Percentiles rank a stretch among this genome's conserved stretches.
phyloP scores from a whole-genome alignment of 2,113 vertebrate genomes.

The Hydrochoerus hydrochaeris region DNA sequence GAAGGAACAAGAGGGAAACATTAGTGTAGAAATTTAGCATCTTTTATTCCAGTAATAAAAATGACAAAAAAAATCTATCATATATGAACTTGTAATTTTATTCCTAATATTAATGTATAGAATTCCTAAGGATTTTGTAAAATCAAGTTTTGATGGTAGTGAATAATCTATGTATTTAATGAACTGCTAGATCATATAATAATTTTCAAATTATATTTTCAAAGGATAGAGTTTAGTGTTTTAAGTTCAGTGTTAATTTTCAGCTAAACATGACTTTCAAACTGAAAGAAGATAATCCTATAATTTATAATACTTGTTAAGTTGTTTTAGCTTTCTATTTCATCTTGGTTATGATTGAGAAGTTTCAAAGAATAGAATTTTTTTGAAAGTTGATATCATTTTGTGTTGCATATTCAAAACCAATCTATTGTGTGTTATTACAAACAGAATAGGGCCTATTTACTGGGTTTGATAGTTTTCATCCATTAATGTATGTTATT shows the following conservation, averaged over 20 bases:
- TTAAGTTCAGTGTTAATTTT: background rate
- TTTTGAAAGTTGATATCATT: conserved; percentile 27
- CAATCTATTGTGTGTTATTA: background rate
- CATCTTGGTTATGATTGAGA: background rate
- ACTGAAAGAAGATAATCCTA: background rate
- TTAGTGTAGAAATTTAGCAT: background rate
- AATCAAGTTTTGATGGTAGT: background rate
- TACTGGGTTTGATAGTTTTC: background rate
- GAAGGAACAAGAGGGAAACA: background rate
- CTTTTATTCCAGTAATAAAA: conserved; percentile 31
- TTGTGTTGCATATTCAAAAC: background rate
- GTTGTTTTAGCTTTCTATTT: conserved; percentile 18
- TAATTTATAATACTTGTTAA: background rate
- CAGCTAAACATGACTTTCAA: background rate
- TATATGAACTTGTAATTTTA: background rate
- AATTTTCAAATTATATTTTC: background rate
- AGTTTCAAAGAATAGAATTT: background rate
- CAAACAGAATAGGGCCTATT: background rate
- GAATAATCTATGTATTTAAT: conserved; percentile 53
- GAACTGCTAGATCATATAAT: background rate
- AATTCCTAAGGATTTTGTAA: conserved; percentile 22
- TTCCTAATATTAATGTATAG: background rate
- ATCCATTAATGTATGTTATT: background rate
- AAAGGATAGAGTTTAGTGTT: background rate
- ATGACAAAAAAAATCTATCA: background rate